These are phyloP conservation scores for Pterostichus niger DNA, from an alignment of 2,888 invertebrate genomes.

Conservation along the genomic window DNA sequence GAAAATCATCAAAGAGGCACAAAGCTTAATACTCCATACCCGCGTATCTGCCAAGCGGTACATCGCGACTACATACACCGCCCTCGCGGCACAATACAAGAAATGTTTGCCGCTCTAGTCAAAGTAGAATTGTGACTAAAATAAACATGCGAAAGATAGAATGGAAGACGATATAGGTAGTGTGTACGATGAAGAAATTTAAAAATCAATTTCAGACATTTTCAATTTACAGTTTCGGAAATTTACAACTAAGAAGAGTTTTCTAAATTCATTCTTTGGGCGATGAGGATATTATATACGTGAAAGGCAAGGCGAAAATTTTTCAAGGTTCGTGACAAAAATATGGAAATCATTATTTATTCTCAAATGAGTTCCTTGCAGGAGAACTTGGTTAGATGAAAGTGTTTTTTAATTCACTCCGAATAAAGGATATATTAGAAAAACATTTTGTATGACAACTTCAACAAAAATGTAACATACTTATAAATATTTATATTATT, in stretches of 20 bases:
- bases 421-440: no score
- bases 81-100: background rate
- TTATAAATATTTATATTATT: no score
- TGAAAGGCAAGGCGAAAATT: constrained; percentile 27
- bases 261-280: constrained; percentile 60
- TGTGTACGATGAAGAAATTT: constrained; percentile 72
- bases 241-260: constrained; percentile 65
- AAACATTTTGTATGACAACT: no score
- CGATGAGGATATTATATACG: constrained; percentile 59
- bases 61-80: constrained; percentile 67
- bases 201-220: constrained; percentile 73
- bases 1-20: constrained; percentile 78
- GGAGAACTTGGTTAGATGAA: no score
- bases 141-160: constrained; percentile 74
- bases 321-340: constrained; percentile 17
- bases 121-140: constrained; percentile 71
- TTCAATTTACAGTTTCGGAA: constrained; percentile 67
- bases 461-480: no score
- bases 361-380: constrained; percentile 6
- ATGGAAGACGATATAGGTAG: constrained; percentile 71
- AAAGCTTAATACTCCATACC: constrained; percentile 76
- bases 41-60: constrained; percentile 72
- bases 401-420: no score
- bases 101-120: constrained; percentile 69
- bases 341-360: constrained; percentile 19